phyloP scores from a whole-genome alignment of 2,113 vertebrate genomes.

The Pygoscelis antarcticus region DNA sequence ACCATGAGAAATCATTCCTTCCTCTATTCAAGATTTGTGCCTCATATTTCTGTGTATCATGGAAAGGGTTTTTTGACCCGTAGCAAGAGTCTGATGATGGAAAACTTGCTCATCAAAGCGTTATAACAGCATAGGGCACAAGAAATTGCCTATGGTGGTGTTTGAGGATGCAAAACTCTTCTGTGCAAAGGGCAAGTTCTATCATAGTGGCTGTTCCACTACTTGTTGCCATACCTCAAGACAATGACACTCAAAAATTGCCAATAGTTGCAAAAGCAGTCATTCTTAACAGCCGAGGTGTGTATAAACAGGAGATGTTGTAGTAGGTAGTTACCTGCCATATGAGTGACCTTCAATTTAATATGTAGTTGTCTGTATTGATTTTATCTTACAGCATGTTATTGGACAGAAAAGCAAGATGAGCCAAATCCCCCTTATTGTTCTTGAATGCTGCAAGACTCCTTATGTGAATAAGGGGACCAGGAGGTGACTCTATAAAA shows the following conservation, averaged over 20 bases:
- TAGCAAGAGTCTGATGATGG: neutral
- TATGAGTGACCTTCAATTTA: conserved; percentile 44
- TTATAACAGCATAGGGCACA: rapidly evolving
- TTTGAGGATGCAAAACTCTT: neutral
- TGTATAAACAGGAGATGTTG: neutral
- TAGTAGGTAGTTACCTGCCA: neutral
- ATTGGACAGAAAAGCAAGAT: conserved; percentile 29
- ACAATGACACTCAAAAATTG: neutral
- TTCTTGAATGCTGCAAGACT: conserved; percentile 33
- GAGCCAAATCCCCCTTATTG: conserved; percentile 32
- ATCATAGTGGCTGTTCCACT: rapidly evolving
- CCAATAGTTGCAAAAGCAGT: neutral
- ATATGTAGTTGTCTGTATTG: conserved; percentile 13
- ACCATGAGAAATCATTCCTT: neutral
- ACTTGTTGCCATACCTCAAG: neutral
- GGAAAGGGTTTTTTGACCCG: neutral
- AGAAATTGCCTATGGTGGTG: neutral
- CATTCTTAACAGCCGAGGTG: neutral
- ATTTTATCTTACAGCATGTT: conserved; percentile 33
- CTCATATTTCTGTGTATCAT: neutral
- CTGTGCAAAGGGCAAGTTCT: neutral
- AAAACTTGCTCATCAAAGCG: neutral
- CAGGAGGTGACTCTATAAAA: conserved; percentile 54
- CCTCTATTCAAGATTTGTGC: neutral
- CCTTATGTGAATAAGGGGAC: conserved; percentile 1